Evolutionary conservation across 2,888 invertebrate genomes (phyloP), one percentile per base, ranked within the genome.

Genomic region (Scotopteryx bipunctaria): DNA sequence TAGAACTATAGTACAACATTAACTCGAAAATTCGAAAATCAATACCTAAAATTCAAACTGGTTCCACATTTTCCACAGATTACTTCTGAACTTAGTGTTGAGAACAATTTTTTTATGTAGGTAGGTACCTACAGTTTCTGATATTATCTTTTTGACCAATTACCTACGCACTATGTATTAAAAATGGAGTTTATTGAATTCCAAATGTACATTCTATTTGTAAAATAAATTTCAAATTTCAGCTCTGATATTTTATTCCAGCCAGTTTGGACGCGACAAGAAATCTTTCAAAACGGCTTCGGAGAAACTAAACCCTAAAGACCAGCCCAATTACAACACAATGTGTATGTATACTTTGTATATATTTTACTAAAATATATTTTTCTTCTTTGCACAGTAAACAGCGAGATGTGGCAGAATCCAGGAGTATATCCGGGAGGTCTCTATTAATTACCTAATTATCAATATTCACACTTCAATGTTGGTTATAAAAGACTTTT

Each of bases 341-440:
- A 91, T 91, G 91, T 90, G 91, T 91, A 91, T 82, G 86, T 90
- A 87, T 78, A 13, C 3, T 11, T 52, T 67, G 13, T 61, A 59
- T 50, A 51, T 63, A 42, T 55, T 53, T 59, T 61, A 51, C 72
- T 63, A 78, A 61, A 57, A 41, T 8, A 8, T 32, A 37, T 23
- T 59, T 61, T 67, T 69, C 71, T 77, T 70, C 51, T 76, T 77
- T 76, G 67, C 71, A 67, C 84, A 83, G 86, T 70, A 53, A 61
- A 62, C 67, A 64, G 68, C 58, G 73, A 81, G 69, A 90, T 90
- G 90, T 90, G 87, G 89, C 89, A 84, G 84, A 84, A 76, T 57
- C 78, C 76, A 74, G 90, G 90, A 71, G 82, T 87, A 4, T 86
- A 86, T 73, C 90, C 90, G 21, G 90, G 90, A 87, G 90, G 89